Conservation (phyloP, 2,888 invertebrate species). For the Alloplasta piceator region DNA sequence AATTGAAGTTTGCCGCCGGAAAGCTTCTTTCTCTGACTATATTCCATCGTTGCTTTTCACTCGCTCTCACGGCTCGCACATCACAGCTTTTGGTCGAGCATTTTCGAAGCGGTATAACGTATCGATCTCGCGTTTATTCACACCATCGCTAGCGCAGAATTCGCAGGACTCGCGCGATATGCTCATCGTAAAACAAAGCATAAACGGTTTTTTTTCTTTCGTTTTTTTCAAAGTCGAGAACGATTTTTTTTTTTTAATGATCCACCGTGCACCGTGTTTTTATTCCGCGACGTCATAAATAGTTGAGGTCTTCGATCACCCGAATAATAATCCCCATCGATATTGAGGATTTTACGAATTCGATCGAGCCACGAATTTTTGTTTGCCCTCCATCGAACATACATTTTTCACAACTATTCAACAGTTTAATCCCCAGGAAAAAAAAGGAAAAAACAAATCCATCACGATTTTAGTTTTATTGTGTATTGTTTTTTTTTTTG, state of each 20-base stretch:
- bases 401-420: slow-evolving; percentile 5
- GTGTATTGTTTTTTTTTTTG: slow-evolving; percentile 18
- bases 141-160: neutral
- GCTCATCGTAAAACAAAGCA: slow-evolving; percentile 5
- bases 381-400: too few relatives aligned
- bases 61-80: slow-evolving; percentile 1
- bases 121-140: slow-evolving; percentile 38
- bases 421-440: slow-evolving; percentile 12
- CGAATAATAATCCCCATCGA: too few relatives aligned
- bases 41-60: slow-evolving; percentile 12
- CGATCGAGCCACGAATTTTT: too few relatives aligned
- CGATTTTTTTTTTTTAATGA: neutral
- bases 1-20: slow-evolving; percentile 53
- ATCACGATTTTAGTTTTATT: slow-evolving; percentile 27
- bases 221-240: neutral
- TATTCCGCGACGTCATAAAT: too few relatives aligned
- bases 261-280: too few relatives aligned
- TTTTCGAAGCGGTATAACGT: slow-evolving; percentile 43
- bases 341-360: too few relatives aligned
- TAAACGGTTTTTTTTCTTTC: neutral
- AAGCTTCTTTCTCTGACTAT: slow-evolving; percentile 40
- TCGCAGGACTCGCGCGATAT: neutral
- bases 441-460: slow-evolving; percentile 23
- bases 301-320: too few relatives aligned
- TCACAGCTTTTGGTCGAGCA: neutral